Percentiles rank a stretch among this genome's conserved stretches.
These are phyloP conservation scores for Odontamblyopus rebecca DNA, from an alignment of 2,797 vertebrate genomes.

Conservation along the genomic window DNA sequence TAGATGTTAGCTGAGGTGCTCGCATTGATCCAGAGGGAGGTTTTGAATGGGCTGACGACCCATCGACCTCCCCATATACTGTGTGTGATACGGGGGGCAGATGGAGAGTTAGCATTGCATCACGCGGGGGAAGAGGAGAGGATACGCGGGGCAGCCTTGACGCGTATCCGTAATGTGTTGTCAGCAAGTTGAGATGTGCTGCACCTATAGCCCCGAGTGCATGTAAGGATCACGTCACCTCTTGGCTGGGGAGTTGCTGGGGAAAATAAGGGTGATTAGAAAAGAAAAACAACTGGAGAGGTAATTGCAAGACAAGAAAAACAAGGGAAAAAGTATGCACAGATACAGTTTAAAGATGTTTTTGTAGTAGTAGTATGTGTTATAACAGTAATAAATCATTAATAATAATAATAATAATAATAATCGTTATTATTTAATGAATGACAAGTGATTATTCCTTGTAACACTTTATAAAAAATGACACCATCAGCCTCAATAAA, in stretches of 20 bases:
- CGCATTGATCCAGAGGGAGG: slow-evolving; percentile 6
- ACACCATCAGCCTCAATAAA: too few relatives aligned
- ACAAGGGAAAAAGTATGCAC: background rate
- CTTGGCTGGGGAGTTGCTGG: background rate
- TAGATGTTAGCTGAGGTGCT: slow-evolving; percentile 1
- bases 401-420: too few relatives aligned
- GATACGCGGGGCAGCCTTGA: background rate
- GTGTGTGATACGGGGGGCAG: background rate
- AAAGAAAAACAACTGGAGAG: background rate
- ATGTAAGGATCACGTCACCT: background rate
- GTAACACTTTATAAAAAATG: too few relatives aligned
- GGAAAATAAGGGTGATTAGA: background rate
- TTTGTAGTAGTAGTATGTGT: too few relatives aligned
- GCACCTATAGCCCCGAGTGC: background rate
- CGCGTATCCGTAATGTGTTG: background rate
- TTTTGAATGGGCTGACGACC: slow-evolving; percentile 8
- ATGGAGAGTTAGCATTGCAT: slow-evolving; percentile 7
- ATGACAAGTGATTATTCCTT: too few relatives aligned
- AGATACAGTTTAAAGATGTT: too few relatives aligned
- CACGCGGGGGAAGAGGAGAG: background rate
- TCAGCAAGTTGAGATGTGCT: slow-evolving; percentile 4
- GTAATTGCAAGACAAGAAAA: background rate
- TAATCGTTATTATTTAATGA: too few relatives aligned
- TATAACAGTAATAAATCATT: too few relatives aligned
- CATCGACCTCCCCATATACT: background rate